These are phyloP conservation scores for Drosophila sordidula DNA, from an alignment of 2,888 invertebrate genomes.

Conservation along the genomic window DNA sequence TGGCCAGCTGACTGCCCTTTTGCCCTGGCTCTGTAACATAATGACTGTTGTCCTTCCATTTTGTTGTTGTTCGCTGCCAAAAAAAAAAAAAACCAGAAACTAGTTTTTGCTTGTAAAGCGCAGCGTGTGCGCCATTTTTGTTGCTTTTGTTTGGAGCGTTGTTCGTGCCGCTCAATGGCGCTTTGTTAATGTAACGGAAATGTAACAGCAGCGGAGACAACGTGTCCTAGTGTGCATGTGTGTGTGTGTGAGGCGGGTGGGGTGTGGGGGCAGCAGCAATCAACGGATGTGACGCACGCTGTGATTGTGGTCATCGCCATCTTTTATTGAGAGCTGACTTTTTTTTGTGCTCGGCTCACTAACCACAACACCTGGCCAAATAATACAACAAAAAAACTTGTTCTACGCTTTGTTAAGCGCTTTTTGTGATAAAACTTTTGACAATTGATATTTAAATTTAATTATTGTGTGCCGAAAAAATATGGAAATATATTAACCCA, in stretches of 20 bases:
- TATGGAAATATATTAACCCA: not conserved
- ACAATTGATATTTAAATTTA: conserved; percentile 46
- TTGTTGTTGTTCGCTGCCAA: conserved; percentile 23
- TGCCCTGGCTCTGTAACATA: conserved; percentile 10
- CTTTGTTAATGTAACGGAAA: conserved; percentile 79
- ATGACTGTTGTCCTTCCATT: conserved; percentile 19
- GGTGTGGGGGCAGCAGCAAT: conserved; percentile 13
- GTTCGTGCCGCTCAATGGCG: conserved; percentile 69
- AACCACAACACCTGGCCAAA: conserved; percentile 39
- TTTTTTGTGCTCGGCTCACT: conserved; percentile 18
- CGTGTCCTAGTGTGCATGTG: not conserved
- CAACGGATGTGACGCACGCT: conserved; percentile 62
- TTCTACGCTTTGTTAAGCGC: not conserved
- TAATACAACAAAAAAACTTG: not conserved
- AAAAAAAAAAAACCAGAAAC: conserved; percentile 33
- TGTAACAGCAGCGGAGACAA: conserved; percentile 48
- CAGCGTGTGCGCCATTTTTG: conserved; percentile 66
- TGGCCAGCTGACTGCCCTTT: conserved; percentile 27
- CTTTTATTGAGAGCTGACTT: conserved; percentile 50
- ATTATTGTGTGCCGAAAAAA: conserved; percentile 7
- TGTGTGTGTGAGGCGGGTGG: not conserved
- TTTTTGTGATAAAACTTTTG: conserved; percentile 26
- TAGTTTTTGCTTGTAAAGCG: conserved; percentile 71
- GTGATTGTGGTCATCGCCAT: conserved; percentile 65
- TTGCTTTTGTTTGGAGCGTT: conserved; percentile 44